Conservation (phyloP, 92 coral and sea anemone genomes). For the Zoanthus sansibaricus region DNA sequence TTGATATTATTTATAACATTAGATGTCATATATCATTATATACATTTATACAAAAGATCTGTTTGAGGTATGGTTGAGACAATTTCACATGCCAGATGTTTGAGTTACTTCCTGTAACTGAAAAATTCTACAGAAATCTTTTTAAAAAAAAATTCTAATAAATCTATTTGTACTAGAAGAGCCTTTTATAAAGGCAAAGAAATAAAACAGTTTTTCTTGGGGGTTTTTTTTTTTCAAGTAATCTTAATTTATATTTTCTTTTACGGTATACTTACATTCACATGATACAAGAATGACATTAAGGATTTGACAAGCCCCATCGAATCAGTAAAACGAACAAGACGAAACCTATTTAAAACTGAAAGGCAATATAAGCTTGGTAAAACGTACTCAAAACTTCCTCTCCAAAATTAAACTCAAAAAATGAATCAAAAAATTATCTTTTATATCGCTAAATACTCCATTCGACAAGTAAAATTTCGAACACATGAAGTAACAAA, state of each 20-base stretch:
- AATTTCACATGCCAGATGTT: no score
- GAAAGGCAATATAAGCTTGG: background rate
- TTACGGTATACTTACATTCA: background rate
- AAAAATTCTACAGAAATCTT: no score
- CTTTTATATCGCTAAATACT: background rate
- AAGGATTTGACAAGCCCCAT: background rate
- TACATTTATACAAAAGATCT: no score
- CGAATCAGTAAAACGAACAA: background rate
- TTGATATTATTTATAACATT: no score
- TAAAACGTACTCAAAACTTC: background rate
- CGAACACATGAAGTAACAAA: background rate
- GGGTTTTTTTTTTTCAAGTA: background rate
- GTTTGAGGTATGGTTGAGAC: no score
- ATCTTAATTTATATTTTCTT: background rate
- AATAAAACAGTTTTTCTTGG: background rate
- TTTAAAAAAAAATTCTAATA: no score
- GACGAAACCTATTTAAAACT: background rate
- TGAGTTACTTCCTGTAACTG: no score
- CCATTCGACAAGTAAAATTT: background rate
- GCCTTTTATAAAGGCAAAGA: no score
- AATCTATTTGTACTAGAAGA: no score
- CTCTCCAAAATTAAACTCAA: background rate
- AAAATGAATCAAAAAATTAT: background rate
- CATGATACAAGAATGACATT: background rate
- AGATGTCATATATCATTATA: no score